Conservation (phyloP, 2,888 invertebrate genomes). For the Odontocolon sp. region DNA sequence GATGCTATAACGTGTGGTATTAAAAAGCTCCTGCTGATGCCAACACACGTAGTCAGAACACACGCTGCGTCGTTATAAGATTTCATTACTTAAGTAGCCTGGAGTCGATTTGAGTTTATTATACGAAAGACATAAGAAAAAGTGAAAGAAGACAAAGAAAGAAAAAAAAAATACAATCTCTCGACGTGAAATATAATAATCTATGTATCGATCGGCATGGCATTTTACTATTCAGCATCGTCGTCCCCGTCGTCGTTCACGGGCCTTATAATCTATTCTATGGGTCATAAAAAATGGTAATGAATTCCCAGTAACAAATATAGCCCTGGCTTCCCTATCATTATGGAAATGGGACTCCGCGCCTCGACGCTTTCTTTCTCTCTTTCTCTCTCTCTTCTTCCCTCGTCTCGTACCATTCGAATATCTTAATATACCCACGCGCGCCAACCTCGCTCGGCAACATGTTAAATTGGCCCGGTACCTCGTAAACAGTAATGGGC, state of each 20-base stretch:
- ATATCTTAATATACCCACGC: slow-evolving; percentile 64
- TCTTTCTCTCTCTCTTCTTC: slow-evolving; percentile 6
- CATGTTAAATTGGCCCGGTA: slow-evolving; percentile 40
- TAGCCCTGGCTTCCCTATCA: slow-evolving; percentile 65
- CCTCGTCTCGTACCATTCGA: slow-evolving; percentile 50
- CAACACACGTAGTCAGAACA: background rate
- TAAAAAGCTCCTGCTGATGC: background rate
- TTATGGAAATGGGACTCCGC: slow-evolving; percentile 69
- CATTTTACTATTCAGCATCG: slow-evolving; percentile 50
- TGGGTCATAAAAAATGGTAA: slow-evolving; percentile 70
- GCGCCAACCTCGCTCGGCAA: slow-evolving; percentile 22
- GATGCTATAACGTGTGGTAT: background rate
- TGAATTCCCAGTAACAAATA: slow-evolving; percentile 71
- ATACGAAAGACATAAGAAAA: background rate
- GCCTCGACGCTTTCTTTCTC: slow-evolving; percentile 31
- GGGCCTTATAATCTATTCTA: slow-evolving; percentile 67
- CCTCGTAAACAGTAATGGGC: slow-evolving; percentile 54
- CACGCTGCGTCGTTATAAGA: slow-evolving; percentile 23
- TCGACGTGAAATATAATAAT: slow-evolving; percentile 42
- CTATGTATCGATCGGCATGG: slow-evolving; percentile 47
- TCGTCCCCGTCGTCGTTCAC: slow-evolving; percentile 30
- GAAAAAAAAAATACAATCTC: background rate
- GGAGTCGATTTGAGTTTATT: slow-evolving; percentile 25
- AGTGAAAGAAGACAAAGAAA: background rate
- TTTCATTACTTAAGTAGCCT: slow-evolving; percentile 45